These are phyloP conservation scores for Heliconius congener DNA, from an alignment of 1,140 invertebrate genomes.

Conservation along the genomic window DNA sequence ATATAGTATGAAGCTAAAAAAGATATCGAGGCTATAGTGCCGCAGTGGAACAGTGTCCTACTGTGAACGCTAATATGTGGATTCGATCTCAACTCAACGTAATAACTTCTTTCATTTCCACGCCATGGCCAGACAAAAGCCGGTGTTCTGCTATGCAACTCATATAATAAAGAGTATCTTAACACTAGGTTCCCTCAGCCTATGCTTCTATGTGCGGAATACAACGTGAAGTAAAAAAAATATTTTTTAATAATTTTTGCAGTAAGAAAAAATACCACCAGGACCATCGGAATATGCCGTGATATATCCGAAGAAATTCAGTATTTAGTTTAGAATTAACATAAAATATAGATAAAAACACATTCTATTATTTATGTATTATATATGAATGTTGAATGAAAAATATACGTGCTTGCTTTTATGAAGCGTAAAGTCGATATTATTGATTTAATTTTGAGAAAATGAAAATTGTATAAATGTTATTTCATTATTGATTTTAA, in stretches of 20 bases:
- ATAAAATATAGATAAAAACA: not conserved
- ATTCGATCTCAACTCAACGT: too few species aligned
- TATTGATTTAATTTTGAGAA: not conserved
- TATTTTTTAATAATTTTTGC: slow-evolving; percentile 18
- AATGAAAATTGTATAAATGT: not conserved
- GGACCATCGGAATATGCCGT: slow-evolving; percentile 29
- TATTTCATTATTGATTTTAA: too few species aligned
- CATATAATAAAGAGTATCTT: too few species aligned
- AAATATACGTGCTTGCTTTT: slow-evolving; percentile 1
- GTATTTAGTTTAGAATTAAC: slow-evolving; percentile 28
- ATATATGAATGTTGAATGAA: not conserved
- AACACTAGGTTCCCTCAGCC: not conserved
- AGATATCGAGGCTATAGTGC: not conserved
- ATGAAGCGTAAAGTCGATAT: not conserved
- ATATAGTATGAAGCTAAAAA: not conserved
- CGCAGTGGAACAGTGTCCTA: too few species aligned
- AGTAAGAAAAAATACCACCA: slow-evolving; percentile 18
- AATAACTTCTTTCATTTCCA: too few species aligned
- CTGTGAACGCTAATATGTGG: too few species aligned
- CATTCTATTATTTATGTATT: slow-evolving; percentile 2
- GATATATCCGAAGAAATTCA: slow-evolving; percentile 38
- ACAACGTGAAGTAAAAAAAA: not conserved
- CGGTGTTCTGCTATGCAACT: too few species aligned
- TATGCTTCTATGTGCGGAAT: not conserved
- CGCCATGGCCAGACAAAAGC: too few species aligned